Evolutionary conservation across 2,113 vertebrate species (phyloP).

Genomic region (Motacilla tschutschensis): DNA sequence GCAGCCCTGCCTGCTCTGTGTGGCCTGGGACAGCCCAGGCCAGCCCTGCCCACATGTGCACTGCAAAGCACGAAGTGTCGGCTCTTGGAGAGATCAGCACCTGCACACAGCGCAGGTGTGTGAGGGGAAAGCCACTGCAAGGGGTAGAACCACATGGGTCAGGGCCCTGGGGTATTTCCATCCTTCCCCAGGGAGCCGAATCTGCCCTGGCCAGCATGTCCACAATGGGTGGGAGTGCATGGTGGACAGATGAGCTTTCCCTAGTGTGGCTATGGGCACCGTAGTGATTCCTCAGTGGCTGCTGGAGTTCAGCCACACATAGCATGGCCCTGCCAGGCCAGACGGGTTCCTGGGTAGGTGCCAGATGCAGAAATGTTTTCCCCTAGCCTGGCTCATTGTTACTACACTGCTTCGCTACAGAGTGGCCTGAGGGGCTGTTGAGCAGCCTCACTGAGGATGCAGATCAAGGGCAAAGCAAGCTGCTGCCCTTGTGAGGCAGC

Average conservation of each 20-base stretch:
- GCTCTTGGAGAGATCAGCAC: background rate
- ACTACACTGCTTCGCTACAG: background rate
- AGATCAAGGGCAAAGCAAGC: background rate
- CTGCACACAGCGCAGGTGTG: background rate
- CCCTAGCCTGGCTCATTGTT: background rate
- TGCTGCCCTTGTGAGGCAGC: background rate
- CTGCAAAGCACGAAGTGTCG: rapidly evolving
- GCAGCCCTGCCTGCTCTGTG: rapidly evolving
- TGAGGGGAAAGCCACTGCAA: background rate
- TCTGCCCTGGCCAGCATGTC: background rate
- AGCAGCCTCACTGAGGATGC: background rate
- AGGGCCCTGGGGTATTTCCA: rapidly evolving
- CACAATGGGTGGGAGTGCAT: rapidly evolving
- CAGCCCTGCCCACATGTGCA: background rate
- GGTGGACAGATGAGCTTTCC: background rate
- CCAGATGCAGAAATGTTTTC: background rate
- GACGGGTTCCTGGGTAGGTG: rapidly evolving
- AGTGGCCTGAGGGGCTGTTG: background rate
- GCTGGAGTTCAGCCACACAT: background rate
- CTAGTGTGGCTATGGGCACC: rapidly evolving
- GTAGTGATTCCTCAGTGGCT: background rate
- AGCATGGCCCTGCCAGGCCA: background rate
- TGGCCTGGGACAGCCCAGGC: background rate
- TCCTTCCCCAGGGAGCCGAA: background rate
- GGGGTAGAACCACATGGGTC: background rate